Conservation (phyloP, 2,888 invertebrate species). For the Arge pagana region DNA sequence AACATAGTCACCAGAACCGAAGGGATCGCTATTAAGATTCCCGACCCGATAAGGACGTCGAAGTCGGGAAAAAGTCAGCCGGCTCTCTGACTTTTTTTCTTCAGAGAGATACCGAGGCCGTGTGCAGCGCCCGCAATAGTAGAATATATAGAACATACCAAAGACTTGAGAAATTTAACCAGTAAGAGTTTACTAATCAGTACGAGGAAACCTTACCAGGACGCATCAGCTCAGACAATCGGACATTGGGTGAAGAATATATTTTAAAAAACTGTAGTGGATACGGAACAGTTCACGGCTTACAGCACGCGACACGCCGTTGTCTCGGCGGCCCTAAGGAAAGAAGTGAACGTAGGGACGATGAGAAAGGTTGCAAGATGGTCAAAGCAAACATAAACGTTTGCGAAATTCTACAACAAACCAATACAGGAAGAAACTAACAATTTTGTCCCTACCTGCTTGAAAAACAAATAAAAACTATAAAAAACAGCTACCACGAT, state of each 20-base stretch:
- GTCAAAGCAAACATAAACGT: slow-evolving; percentile 17
- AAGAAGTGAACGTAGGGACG: slow-evolving; percentile 19
- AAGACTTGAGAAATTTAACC: slow-evolving; percentile 7
- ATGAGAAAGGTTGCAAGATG: slow-evolving; percentile 27
- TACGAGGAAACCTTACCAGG: slow-evolving; percentile 16
- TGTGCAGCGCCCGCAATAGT: slow-evolving; percentile 22
- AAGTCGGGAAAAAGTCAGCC: neutral
- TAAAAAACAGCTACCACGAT: slow-evolving; percentile 9
- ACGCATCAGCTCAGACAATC: slow-evolving; percentile 18
- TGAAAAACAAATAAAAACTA: slow-evolving; percentile 7
- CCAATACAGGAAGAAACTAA: slow-evolving; percentile 17
- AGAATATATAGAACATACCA: slow-evolving; percentile 21
- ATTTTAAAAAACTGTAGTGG: slow-evolving; percentile 27
- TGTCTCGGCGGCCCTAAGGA: slow-evolving; percentile 24
- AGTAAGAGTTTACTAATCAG: slow-evolving; percentile 16
- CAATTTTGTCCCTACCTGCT: neutral
- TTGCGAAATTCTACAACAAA: slow-evolving; percentile 25
- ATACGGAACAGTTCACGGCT: slow-evolving; percentile 27
- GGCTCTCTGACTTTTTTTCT: neutral
- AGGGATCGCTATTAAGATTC: neutral
- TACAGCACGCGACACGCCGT: slow-evolving; percentile 31
- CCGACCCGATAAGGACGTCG: neutral
- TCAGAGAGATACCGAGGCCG: slow-evolving; percentile 9
- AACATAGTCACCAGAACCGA: slow-evolving; percentile 1
- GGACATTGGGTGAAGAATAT: slow-evolving; percentile 23